Conservation (phyloP, 1,140 invertebrate genomes). For the Littorina saxatilis region DNA sequence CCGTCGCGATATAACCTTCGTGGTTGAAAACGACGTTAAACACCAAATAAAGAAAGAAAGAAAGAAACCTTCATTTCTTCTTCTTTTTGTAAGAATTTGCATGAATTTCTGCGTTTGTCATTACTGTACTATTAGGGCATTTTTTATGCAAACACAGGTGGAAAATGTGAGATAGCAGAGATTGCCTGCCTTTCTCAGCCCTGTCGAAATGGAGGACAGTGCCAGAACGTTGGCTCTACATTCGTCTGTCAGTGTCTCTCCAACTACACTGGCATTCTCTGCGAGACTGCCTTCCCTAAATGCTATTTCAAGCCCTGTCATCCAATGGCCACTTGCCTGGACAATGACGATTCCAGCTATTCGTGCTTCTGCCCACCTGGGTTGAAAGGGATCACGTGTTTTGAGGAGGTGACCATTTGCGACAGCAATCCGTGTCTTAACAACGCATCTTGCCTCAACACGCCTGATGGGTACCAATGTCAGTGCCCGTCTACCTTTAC, state of each 20-base stretch:
- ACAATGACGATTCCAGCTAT: not conserved
- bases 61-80: too few species aligned
- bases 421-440: conserved; percentile 54
- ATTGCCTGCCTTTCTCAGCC: conserved; percentile 56
- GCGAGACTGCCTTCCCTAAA: conserved; percentile 50
- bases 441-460: conserved; percentile 41
- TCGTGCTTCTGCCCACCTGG: conserved; percentile 37
- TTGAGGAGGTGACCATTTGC: conserved; percentile 76
- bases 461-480: conserved; percentile 40
- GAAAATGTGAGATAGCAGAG: conserved; percentile 39
- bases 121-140: too few species aligned
- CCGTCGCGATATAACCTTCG: too few species aligned
- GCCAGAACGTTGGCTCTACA: conserved; percentile 70
- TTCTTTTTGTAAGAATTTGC: too few species aligned
- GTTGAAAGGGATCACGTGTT: conserved; percentile 45
- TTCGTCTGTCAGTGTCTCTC: conserved; percentile 57
- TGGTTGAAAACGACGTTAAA: too few species aligned
- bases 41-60: too few species aligned
- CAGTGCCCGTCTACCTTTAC: conserved; percentile 33
- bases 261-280: conserved; percentile 53
- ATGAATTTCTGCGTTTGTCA: too few species aligned
- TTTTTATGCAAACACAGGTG: too few species aligned
- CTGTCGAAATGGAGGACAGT: conserved; percentile 57
- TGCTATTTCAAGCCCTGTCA: conserved; percentile 83
- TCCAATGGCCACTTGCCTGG: conserved; percentile 91